Percentiles rank a stretch among this genome's conserved stretches.
Conservation (phyloP, 2,113 vertebrate species). For the Zeus faber region DNA sequence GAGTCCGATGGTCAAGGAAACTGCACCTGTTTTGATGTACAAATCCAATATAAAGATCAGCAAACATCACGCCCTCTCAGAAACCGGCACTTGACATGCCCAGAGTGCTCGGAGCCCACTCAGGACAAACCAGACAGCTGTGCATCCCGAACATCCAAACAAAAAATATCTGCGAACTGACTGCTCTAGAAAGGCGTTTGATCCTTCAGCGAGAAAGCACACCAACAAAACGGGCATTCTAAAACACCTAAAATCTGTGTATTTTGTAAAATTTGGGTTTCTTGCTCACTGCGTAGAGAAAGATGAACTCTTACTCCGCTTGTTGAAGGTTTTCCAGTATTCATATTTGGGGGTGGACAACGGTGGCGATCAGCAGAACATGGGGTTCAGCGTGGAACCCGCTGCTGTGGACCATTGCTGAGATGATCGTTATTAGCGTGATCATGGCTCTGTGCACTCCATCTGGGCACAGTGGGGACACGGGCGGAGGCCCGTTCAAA, state of each 20-base stretch:
- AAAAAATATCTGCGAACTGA: slow-evolving; percentile 20
- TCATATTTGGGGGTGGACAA: slow-evolving; percentile 10
- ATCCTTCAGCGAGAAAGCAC: slow-evolving; percentile 1
- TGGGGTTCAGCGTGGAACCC: slow-evolving; percentile 30
- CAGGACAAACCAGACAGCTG: slow-evolving; percentile 32
- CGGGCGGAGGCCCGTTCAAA: slow-evolving; percentile 89
- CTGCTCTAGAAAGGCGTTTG: slow-evolving; percentile 22
- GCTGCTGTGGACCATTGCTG: slow-evolving; percentile 46
- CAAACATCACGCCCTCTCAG: slow-evolving; percentile 47
- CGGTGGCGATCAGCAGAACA: slow-evolving; percentile 23
- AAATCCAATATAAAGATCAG: slow-evolving; percentile 61
- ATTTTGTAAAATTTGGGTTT: neutral
- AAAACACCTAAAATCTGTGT: neutral
- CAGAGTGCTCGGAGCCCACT: slow-evolving; percentile 28
- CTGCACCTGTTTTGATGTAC: slow-evolving; percentile 66
- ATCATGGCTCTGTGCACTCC: slow-evolving; percentile 60
- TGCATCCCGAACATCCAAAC: slow-evolving; percentile 43
- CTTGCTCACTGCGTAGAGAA: neutral
- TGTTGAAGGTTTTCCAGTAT: slow-evolving; percentile 8
- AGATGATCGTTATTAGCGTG: slow-evolving; percentile 63
- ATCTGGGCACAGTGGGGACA: slow-evolving; percentile 67
- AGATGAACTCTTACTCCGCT: slow-evolving; percentile 7
- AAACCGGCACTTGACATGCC: slow-evolving; percentile 44
- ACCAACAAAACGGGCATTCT: slow-evolving; percentile 5
- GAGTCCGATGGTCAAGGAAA: slow-evolving; percentile 51